Conservation (phyloP, 2,113 vertebrate species). For the Aviceda subcristata region DNA sequence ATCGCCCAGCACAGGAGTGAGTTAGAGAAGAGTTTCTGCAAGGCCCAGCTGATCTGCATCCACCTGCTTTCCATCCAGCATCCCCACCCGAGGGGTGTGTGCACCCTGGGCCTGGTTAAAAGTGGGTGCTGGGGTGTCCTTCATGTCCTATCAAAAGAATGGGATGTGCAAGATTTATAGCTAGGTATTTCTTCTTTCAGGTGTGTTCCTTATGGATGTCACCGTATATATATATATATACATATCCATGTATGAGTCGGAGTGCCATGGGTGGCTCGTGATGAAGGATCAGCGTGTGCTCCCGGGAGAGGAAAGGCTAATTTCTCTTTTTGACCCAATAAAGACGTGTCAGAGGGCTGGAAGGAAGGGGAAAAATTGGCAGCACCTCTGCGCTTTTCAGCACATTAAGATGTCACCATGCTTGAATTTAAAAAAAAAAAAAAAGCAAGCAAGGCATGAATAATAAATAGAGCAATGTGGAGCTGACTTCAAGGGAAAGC, state of each 20-base stretch:
- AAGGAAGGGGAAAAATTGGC: background rate
- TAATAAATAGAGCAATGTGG: background rate
- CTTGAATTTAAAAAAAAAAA: background rate
- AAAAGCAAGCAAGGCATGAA: background rate
- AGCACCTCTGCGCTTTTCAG: background rate
- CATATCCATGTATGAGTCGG: background rate
- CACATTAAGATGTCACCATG: background rate
- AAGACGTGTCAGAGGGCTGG: background rate
- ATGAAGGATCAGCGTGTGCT: background rate
- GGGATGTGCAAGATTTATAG: background rate
- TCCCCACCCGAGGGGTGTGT: rapidly evolving
- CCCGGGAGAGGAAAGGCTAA: background rate
- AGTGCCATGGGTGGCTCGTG: rapidly evolving
- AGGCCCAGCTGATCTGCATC: background rate
- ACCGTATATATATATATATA: too few species aligned
- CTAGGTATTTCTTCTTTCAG: background rate
- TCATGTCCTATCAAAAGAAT: background rate
- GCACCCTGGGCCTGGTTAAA: rapidly evolving
- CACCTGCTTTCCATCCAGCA: background rate
- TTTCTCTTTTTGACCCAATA: background rate
- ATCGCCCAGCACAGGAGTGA: background rate
- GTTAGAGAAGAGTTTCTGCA: background rate
- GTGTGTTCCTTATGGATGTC: background rate
- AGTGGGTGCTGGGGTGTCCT: background rate
- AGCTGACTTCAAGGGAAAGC: constrained; percentile 2